Evolutionary conservation across 2,113 vertebrate species (phyloP), one percentile per base, ranked within the genome.

Genomic region (Alosa alosa): DNA sequence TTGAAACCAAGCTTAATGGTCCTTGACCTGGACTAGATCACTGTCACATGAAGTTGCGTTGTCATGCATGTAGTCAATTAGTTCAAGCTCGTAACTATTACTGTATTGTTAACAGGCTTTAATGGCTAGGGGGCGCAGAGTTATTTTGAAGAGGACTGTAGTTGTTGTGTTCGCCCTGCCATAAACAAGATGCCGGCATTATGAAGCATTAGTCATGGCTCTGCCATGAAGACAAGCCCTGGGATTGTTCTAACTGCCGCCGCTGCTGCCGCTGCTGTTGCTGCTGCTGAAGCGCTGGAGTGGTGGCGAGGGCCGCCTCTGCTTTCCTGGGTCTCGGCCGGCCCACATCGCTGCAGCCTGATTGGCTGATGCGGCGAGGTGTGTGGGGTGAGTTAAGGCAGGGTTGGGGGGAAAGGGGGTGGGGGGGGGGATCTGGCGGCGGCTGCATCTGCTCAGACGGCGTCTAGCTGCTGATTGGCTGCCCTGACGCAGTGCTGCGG

Each of bases 401-500:
- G 89, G 11, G 9, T 1, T 75, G 68, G 25, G 68, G 20, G 25
- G 83, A 7, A 9, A 25, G 46, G 81, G 46, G 82, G 13, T 7
- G 60, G 20, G 0, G 13, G 15, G 82, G 11, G 81, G 86, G 31
- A 22, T 36, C 31, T 44, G 85, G 85, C 84, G 85, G 90, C 91
- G 91, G 88, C 91, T 90, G 90, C 92, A 90, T 90, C 52, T 86
- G 47, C 44, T 83, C 41, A 84, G 83, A 52, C 15, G 47, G 20
- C 17, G 36, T 64, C 81, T 86, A 92, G 81, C 78, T 87, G 92
- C 91, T 93, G 90, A 90, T 31, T 87, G 22, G 45, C 82, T 72
- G 88, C 81, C 82, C 90, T 92, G 93, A 92, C 82, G 91, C 91
- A 90, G 85, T 91, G 89, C 90, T 91, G 92, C 91, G 93, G 90